Conservation (phyloP, 2,888 invertebrate species). For the Spatulosminthurus flaviceps region DNA sequence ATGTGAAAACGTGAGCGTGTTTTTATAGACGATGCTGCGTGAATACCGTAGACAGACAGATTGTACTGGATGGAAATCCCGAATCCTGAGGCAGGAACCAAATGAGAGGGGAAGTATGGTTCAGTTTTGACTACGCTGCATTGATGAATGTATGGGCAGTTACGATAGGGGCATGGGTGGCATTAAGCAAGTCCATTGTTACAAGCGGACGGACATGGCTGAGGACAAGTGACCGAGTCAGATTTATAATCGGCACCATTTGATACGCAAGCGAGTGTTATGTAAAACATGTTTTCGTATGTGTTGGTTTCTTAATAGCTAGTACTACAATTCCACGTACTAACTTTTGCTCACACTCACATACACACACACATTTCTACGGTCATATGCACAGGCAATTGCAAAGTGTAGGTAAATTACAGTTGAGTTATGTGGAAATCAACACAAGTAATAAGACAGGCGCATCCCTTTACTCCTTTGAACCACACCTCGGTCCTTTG, state of each 20-base stretch:
- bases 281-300: not conserved
- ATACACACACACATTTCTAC: constrained; percentile 5
- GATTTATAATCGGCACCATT: constrained; percentile 41
- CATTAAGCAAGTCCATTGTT: not conserved
- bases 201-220: not conserved
- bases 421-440: constrained; percentile 57
- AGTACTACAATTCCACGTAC: not conserved
- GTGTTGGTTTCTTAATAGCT: constrained; percentile 20
- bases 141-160: not conserved
- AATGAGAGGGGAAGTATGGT: constrained; percentile 16
- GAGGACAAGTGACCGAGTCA: constrained; percentile 32
- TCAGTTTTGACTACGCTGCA: not conserved
- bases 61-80: too few species aligned
- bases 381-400: constrained; percentile 51
- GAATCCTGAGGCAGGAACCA: too few species aligned
- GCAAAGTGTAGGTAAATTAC: constrained; percentile 50
- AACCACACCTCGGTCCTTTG: constrained; percentile 40
- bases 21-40: too few species aligned
- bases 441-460: constrained; percentile 56
- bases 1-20: too few species aligned
- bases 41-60: too few species aligned
- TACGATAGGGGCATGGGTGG: not conserved
- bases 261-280: constrained; percentile 26
- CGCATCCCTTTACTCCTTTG: constrained; percentile 33
- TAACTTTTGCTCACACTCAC: not conserved